Evolutionary conservation across 1,140 invertebrate genomes (phyloP), one percentile per base, ranked within the genome.

Genomic region (Drosophila pectinifera): DNA sequence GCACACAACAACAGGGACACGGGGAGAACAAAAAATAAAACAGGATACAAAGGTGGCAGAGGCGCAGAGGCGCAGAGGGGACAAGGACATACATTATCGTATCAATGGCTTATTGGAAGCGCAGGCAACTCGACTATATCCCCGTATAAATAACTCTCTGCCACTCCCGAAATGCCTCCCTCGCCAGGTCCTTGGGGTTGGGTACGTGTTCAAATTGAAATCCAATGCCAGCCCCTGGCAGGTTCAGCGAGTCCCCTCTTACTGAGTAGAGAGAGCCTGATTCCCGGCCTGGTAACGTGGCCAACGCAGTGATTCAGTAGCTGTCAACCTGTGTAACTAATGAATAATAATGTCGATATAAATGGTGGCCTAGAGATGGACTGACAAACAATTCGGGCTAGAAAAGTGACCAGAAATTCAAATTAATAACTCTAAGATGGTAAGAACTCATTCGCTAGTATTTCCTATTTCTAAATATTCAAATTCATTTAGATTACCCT

Each of bases 81-180:
- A 5, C 41, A 24, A 41, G 46, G 65, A 62, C 77, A 86, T 78
- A 86, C 78, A 81, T 85, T 86, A 85, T 74, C 70, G 83, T 85
- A 85, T 85, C 82, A 85, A 86, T 78, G 82, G 82, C 78, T 86
- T 86, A 85, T 73, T 53, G 75, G 41, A 39, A 58, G 48, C 26
- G 53, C 62, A 57, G 45, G 42, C 51, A 39, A 80, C 42, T 74
- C 62, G 54, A 31, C 28, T 39, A 51, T 26, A 56, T 41, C 43
- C 36, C 53, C 61, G 46, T 58, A 62, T 61, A 55, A 59, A 57
- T 73, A 61, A 58, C 54, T 62, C 46, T 26, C 46, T 53, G 49
- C 14, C 54, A 53, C 63, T 53, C 54, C 54, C 14, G 24, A 20
- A 26, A 55, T 39, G 39, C 31, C 26, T 43, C 18, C 26, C 42